These are phyloP conservation scores for Brachymystax lenok DNA, from an alignment of 2,797 vertebrate species.

Conservation along the genomic window DNA sequence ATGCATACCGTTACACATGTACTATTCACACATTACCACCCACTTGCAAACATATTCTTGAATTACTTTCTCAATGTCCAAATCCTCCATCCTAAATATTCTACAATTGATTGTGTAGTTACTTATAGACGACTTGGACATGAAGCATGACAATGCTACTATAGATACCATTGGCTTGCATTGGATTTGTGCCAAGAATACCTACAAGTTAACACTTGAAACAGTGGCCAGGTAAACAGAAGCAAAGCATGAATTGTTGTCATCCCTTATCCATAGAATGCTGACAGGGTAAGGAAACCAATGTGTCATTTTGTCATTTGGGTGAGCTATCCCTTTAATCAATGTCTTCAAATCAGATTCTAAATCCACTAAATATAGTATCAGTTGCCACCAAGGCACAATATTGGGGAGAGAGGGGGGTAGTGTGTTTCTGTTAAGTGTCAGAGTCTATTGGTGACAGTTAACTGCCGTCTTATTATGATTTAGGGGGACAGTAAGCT, in stretches of 20 bases:
- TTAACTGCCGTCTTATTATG: conserved; percentile 43
- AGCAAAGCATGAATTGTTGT: background rate
- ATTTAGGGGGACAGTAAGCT: conserved; percentile 38
- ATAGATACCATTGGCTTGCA: background rate
- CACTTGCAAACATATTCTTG: background rate
- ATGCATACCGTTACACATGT: background rate
- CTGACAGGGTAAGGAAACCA: background rate
- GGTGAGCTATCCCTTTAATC: background rate
- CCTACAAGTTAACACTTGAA: background rate
- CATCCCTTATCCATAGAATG: background rate
- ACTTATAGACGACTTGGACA: background rate
- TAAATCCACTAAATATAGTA: background rate
- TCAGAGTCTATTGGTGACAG: conserved; percentile 10
- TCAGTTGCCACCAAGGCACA: background rate
- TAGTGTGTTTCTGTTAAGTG: background rate
- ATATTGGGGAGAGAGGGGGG: background rate
- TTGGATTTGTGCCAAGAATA: background rate
- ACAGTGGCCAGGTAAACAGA: too few species aligned
- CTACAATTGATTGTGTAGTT: background rate
- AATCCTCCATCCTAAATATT: background rate
- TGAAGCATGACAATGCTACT: background rate
- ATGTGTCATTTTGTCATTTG: background rate
- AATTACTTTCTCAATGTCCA: background rate
- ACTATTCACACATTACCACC: background rate
- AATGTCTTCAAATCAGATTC: background rate